phyloP scores from a whole-genome alignment of 2,113 vertebrate species.

The Aythya baeri region DNA sequence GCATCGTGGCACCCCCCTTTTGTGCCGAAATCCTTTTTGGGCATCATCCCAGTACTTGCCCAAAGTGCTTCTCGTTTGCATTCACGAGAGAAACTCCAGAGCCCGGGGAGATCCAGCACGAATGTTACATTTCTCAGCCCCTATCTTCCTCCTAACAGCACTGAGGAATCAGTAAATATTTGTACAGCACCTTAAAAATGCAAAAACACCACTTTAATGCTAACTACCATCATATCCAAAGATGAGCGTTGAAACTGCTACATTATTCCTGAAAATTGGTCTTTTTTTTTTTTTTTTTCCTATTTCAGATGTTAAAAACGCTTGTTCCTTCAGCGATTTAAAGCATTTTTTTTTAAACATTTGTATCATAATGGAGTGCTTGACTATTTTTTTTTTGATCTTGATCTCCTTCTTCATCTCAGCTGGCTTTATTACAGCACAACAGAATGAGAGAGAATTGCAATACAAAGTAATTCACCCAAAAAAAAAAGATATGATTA shows the following conservation, averaged over 20 bases:
- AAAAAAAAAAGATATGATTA: background rate
- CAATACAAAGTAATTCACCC: background rate
- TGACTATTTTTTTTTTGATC: background rate
- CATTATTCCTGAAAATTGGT: background rate
- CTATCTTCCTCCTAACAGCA: background rate
- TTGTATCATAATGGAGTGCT: background rate
- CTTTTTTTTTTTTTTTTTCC: background rate
- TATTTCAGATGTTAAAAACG: background rate
- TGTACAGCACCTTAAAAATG: background rate
- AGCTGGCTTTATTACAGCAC: background rate
- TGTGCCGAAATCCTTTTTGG: rapidly evolving
- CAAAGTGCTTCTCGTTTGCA: background rate
- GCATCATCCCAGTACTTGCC: background rate
- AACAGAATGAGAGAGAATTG: background rate
- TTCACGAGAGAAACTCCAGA: background rate
- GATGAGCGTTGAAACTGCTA: background rate
- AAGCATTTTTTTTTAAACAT: background rate
- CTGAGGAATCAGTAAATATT: background rate
- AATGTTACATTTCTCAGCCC: background rate
- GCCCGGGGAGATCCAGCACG: rapidly evolving
- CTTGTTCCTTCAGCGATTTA: background rate
- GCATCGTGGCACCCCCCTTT: background rate
- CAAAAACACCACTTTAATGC: background rate
- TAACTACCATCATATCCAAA: background rate
- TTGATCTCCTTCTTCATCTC: background rate